Base-by-base conservation (phyloP, 2,113 vertebrate genomes). In the Mesocricetus auratus region DNA sequence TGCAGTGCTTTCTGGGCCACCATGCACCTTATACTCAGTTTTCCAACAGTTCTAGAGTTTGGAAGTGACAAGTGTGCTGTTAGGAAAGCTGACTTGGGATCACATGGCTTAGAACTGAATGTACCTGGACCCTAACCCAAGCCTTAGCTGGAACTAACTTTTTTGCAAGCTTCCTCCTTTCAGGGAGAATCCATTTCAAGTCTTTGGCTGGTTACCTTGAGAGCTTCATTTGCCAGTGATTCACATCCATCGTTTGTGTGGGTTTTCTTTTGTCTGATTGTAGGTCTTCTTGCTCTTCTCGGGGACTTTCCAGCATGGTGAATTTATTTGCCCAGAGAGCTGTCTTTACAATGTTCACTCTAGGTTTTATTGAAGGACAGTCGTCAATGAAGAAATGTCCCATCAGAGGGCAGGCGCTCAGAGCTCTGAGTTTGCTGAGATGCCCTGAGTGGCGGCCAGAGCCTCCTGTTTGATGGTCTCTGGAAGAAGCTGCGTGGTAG, bases 171-270 rank as follows among this genome's bases (percentile, higher is more conserved):
- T 86, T 85, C 60, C 47, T 85, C 3, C 56, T 82, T 39, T 68
- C 5, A 13, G 22, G 62, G 69, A 89, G 42, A 86, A 86, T 39
- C 16, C 53, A 39, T 77, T 53, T 75, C 26, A 45, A 0, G 29
- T 3, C 1, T 85, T n/a, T 73, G 26, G 21, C 13, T 64, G 36
- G 69, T 91, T 64, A 69, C 60, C 31, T 78, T 86, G 39, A 91
- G 74, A 66, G 90, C 36, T 71, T 92, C 86, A 60, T 21, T 79
- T 93, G 95, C 45, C 81, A 62, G 39, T 58, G 90, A n/a, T 73
- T 64, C 62, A 88, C 86, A 90, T 87, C 73, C 74, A 69, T 89
- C 13, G 58, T 31, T 12, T 31, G 53, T 16, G 21, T 47, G n/a
- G 12, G 12, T 13, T 13, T 13, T 66, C 69, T 96, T 82, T 29